Base-by-base conservation (phyloP, 2,797 vertebrate species). In the Gymnopithys bicolor region DNA sequence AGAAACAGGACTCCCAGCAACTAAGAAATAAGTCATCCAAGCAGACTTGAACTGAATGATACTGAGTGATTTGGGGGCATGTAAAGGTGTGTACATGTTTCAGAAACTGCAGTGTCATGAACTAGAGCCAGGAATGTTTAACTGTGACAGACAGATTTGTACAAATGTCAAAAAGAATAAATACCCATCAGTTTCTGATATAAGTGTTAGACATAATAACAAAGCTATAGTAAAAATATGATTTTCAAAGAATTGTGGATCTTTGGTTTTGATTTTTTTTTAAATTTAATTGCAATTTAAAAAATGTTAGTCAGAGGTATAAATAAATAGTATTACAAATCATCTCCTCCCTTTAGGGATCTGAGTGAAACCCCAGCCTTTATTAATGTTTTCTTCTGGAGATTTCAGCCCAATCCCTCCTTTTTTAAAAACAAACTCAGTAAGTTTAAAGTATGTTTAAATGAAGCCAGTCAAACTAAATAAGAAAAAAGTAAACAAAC, bases 11-110 rank as follows among this genome's bases (percentile, higher is more conserved):
- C 60, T 82, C 25, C 19, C 22, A 89, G 51, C 12, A 80, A 23
- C 55, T 45, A 87, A 90, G 60, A 62, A 91, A 92, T 46, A 30
- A 35, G 69, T 84, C 51, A 73, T 35, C 58, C 24, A 70, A 74
- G 45, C 5, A 71, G 37, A 37, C 11, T 84, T 86, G 73, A 89
- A 77, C 33, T 73, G 68, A 89, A 86, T 1, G 2, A 45, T 56
- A 56, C 41, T 63, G 68, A 71, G 41, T 45, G 86, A 81, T 80
- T 2, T 53, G 17, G 5, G 45, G n/a, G 19, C 35, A 63, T 59
- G 46, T 62, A 85, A 93, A 94, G 27, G 88, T 55, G 33, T 86
- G 67, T 46, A 78, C 55, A 39, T 79, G 59, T 58, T 91, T 94
- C 49, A 78, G 70, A 93, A 89, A 66, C 37, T 59, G 37, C 56